A percentile compares a stretch with the other conserved stretches of the same genome.
Evolutionary conservation across 2,113 vertebrate species (phyloP).

Genomic region (Ophiodon elongatus): DNA sequence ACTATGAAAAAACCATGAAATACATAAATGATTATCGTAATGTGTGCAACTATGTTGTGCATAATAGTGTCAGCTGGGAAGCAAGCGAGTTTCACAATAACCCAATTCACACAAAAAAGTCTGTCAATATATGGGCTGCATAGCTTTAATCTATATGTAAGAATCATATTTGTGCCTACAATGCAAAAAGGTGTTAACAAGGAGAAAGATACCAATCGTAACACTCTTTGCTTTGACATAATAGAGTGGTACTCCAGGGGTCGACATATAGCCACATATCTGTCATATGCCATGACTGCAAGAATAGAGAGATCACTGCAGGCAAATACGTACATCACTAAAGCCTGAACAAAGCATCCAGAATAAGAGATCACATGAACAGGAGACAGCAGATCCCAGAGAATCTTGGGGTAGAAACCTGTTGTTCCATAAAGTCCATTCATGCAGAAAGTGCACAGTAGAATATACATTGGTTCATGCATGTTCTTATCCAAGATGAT

Average conservation of each 20-base stretch:
- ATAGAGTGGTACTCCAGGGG: constrained; percentile 57
- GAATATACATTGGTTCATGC: constrained; percentile 68
- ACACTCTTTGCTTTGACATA: constrained; percentile 48
- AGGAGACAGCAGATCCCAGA: constrained; percentile 54
- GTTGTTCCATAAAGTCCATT: constrained; percentile 60
- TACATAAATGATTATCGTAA: constrained; percentile 32
- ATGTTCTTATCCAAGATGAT: constrained; percentile 60
- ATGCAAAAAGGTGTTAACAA: constrained; percentile 10
- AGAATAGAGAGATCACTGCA: constrained; percentile 55
- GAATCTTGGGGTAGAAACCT: constrained; percentile 66
- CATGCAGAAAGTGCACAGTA: constrained; percentile 60
- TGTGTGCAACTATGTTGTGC: constrained; percentile 19
- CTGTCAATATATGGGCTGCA: constrained; percentile 39
- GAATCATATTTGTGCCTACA: background rate
- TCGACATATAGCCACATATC: constrained; percentile 67
- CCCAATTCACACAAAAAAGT: constrained; percentile 56
- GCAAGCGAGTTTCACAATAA: constrained; percentile 62
- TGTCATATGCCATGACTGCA: constrained; percentile 62
- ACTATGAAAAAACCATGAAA: constrained; percentile 48
- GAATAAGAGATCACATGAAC: constrained; percentile 53
- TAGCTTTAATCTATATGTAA: constrained; percentile 30
- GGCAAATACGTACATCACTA: constrained; percentile 36
- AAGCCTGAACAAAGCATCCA: constrained; percentile 60
- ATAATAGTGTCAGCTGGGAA: background rate
- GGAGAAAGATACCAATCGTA: constrained; percentile 34